These are phyloP conservation scores for Heliocidaris erythrogramma DNA, from an alignment of 35 echinoderm and acorn worm species.

Conservation along the genomic window DNA sequence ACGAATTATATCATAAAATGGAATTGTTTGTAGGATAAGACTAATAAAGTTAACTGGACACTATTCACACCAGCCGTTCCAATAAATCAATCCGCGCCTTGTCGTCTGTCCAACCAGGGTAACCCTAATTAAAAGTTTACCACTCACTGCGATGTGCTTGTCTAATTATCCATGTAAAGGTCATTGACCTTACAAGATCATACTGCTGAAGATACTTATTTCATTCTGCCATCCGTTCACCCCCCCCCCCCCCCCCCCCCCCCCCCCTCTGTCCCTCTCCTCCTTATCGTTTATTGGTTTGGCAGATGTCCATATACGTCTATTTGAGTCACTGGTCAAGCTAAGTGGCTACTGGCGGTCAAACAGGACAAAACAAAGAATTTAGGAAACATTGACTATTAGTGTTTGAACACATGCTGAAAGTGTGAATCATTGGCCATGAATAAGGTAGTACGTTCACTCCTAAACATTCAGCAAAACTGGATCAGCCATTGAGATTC, in stretches of 20 bases:
- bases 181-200: not conserved
- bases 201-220: not conserved
- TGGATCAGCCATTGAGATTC: too few relatives aligned
- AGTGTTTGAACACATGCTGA: not conserved
- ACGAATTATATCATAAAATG: not conserved
- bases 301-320: constrained; percentile 12
- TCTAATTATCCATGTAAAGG: not conserved
- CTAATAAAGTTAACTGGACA: not conserved
- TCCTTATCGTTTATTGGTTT: not conserved
- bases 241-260: too few relatives aligned
- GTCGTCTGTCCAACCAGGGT: not conserved
- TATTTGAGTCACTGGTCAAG: constrained; percentile 7
- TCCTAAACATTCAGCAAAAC: not conserved
- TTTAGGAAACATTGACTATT: not conserved
- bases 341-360: not conserved
- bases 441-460: not conserved
- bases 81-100: not conserved
- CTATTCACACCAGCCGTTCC: not conserved
- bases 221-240: not conserved
- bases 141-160: not conserved
- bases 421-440: not conserved
- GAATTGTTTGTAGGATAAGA: not conserved
- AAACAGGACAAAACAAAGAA: not conserved
- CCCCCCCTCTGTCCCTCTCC: too few relatives aligned
- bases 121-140: constrained; percentile 43